Percentiles rank a stretch among this genome's conserved stretches.
These are phyloP conservation scores for Oxyteleia sp. DNA, from an alignment of 2,888 invertebrate species.

Conservation along the genomic window DNA sequence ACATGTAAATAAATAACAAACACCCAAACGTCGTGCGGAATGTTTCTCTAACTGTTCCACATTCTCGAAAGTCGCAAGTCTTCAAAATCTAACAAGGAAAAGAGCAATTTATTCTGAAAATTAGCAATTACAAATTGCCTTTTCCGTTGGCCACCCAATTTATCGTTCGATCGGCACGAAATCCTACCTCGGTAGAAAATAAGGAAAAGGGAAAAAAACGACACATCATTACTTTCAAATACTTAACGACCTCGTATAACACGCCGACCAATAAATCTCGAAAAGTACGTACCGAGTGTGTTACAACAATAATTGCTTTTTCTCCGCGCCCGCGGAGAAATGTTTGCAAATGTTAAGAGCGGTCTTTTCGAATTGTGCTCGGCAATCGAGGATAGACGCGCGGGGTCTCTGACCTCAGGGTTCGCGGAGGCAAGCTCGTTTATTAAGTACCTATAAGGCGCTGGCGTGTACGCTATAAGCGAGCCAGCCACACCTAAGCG, in stretches of 20 bases:
- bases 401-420: constrained; percentile 82
- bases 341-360: constrained; percentile 18
- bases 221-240: constrained; percentile 43
- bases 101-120: constrained; percentile 14
- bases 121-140: constrained; percentile 19
- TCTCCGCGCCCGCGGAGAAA: constrained; percentile 21
- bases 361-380: constrained; percentile 27
- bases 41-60: background rate
- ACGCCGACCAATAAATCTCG: constrained; percentile 37
- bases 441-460: constrained; percentile 76
- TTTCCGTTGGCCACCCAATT: constrained; percentile 12
- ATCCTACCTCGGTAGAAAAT: constrained; percentile 19
- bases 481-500: constrained; percentile 79
- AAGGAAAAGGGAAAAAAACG: too few relatives aligned
- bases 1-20: background rate
- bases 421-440: constrained; percentile 78
- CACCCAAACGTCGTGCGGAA: background rate
- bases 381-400: constrained; percentile 40
- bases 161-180: constrained; percentile 29
- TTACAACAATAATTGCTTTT: constrained; percentile 44
- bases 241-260: constrained; percentile 35
- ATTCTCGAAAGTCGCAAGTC: too few relatives aligned
- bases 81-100: too few relatives aligned
- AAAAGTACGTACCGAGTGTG: constrained; percentile 18
- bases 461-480: constrained; percentile 60